Evolutionary conservation across 2,797 vertebrate genomes (phyloP).

Genomic region (Selene dorsalis): DNA sequence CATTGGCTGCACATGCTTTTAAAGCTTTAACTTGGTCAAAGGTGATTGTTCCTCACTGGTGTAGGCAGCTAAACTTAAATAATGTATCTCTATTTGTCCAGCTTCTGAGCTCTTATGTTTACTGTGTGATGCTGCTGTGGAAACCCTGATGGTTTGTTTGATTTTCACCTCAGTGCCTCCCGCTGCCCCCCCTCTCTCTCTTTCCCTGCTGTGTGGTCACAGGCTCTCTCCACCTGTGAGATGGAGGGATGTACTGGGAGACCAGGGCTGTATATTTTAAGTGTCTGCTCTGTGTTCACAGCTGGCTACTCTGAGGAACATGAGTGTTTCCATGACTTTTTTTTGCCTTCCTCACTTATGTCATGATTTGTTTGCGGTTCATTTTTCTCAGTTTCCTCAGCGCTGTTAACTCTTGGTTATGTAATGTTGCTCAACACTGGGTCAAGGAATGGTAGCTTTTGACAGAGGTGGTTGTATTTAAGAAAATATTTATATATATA

Average conservation of each 20-base stretch:
- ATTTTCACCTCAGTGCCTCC: constrained; percentile 71
- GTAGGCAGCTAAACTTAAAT: constrained; percentile 57
- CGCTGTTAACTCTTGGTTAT: constrained; percentile 18
- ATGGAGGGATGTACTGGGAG: constrained; percentile 14
- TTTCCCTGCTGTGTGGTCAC: constrained; percentile 60
- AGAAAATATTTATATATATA: background rate
- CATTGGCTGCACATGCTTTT: constrained; percentile 11
- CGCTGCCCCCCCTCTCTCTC: constrained; percentile 5
- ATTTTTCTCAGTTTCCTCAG: constrained; percentile 15
- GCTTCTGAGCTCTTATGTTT: constrained; percentile 57
- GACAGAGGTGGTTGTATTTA: background rate
- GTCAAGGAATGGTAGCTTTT: constrained; percentile 13
- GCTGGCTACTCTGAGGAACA: constrained; percentile 53
- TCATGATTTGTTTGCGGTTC: constrained; percentile 27
- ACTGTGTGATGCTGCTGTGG: constrained; percentile 69
- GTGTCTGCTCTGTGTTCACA: constrained; percentile 60
- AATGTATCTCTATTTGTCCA: constrained; percentile 54
- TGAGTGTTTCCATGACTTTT: constrained; percentile 20
- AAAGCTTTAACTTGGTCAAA: background rate
- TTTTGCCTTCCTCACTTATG: background rate
- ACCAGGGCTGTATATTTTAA: constrained; percentile 49
- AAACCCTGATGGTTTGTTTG: constrained; percentile 76
- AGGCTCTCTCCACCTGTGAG: constrained; percentile 70
- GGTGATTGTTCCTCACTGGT: constrained; percentile 39
- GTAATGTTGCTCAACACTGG: constrained; percentile 30